Conservation (phyloP, 2,797 vertebrate species). For the Ceryle rudis region DNA sequence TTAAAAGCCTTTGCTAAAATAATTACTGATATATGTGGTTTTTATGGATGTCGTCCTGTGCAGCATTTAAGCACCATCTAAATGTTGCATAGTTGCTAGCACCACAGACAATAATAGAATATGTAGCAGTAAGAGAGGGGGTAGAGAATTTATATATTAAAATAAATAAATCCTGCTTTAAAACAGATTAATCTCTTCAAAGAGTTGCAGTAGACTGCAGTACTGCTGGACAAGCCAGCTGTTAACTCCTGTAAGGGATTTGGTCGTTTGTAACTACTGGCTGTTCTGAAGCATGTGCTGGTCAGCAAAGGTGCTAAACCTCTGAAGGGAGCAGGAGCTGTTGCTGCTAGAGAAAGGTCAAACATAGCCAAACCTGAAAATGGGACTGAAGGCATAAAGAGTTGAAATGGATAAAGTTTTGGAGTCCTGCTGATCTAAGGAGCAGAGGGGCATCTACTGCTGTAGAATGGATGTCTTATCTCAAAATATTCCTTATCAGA, state of each 20-base stretch:
- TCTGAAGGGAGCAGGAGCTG: neutral
- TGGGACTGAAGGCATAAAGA: neutral
- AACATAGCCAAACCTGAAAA: neutral
- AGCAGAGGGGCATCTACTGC: neutral
- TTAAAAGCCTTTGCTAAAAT: neutral
- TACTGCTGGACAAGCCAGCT: conserved; percentile 1
- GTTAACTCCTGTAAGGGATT: neutral
- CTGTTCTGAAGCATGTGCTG: neutral
- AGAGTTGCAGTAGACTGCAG: neutral
- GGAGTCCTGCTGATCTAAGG: neutral
- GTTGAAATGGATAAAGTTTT: neutral
- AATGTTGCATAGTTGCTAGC: neutral
- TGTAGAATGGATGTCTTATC: neutral
- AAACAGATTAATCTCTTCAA: neutral
- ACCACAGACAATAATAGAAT: neutral
- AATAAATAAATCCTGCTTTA: neutral
- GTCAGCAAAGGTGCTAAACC: neutral
- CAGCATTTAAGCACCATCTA: neutral
- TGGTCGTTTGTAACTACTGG: neutral
- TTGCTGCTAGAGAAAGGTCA: neutral
- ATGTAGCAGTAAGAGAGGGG: neutral
- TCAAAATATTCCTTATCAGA: neutral
- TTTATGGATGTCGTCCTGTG: neutral
- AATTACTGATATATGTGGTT: rapidly evolving
- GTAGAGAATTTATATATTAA: neutral